Conservation (phyloP, 2,888 invertebrate genomes). For the Drosophila monieri region DNA sequence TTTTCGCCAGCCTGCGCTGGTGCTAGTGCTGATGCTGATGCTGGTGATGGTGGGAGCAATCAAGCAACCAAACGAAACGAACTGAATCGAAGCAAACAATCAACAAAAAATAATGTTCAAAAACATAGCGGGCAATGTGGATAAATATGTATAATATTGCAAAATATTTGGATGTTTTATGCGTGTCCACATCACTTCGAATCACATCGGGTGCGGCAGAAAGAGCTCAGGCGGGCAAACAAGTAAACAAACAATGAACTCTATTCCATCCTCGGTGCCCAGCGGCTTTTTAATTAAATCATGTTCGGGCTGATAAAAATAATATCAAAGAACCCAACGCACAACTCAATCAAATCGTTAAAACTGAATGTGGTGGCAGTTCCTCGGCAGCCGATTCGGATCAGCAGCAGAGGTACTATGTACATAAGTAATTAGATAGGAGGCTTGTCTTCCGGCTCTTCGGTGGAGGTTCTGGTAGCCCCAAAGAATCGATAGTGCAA, state of each 20-base stretch:
- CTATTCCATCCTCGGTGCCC: constrained; percentile 1
- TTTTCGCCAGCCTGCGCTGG: constrained; percentile 2
- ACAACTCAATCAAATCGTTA: constrained; percentile 62
- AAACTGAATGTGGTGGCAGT: not conserved
- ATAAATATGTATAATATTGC: constrained; percentile 35
- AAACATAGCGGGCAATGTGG: constrained; percentile 23
- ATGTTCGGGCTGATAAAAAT: constrained; percentile 48
- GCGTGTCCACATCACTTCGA: constrained; percentile 6
- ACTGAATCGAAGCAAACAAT: constrained; percentile 28
- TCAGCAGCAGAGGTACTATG: constrained; percentile 10
- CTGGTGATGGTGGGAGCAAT: constrained; percentile 30
- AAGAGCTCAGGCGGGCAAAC: constrained; percentile 46
- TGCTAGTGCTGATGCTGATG: constrained; percentile 21
- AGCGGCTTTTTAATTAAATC: constrained; percentile 70
- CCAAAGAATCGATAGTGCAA: constrained; percentile 8
- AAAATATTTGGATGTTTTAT: constrained; percentile 37
- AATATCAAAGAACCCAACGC: constrained; percentile 24
- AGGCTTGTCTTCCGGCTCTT: constrained; percentile 23
- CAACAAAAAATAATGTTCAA: constrained; percentile 27
- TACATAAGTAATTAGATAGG: constrained; percentile 22
- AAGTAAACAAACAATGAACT: constrained; percentile 55
- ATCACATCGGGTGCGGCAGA: constrained; percentile 21
- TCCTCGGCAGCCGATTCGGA: constrained; percentile 14
- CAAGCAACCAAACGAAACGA: constrained; percentile 36
- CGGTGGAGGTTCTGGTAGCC: not conserved